Percentiles rank a stretch among this genome's conserved stretches.
Evolutionary conservation across 2,797 vertebrate genomes (phyloP).

Genomic region (Pseudochromis fuscus): DNA sequence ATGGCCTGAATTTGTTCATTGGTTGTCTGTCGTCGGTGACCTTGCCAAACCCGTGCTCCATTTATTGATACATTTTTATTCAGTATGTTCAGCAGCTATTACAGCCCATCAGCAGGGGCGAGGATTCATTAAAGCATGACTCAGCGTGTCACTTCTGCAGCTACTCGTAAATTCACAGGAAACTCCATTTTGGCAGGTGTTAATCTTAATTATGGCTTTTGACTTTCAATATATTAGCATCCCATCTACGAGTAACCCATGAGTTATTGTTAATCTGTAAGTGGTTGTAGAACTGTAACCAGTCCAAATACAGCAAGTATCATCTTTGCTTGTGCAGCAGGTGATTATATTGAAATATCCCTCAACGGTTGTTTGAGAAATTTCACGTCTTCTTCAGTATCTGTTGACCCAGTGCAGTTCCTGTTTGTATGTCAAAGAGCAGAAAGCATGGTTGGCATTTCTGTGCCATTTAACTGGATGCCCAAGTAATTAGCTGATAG

Average conservation of each 20-base stretch:
- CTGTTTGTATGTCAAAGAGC: conserved; percentile 5
- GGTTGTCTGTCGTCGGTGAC: conserved; percentile 1
- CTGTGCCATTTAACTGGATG: conserved; percentile 9
- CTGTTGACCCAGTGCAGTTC: background rate
- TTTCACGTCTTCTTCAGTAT: conserved; percentile 1
- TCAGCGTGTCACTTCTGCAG: conserved; percentile 39
- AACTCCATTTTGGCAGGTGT: conserved; percentile 50
- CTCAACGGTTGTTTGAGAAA: conserved; percentile 27
- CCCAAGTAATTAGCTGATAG: conserved; percentile 1
- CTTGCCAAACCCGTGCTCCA: conserved; percentile 2
- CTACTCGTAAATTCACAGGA: conserved; percentile 44
- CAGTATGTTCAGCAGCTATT: conserved; percentile 21
- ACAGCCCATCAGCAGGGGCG: conserved; percentile 14
- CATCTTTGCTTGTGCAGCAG: conserved; percentile 1
- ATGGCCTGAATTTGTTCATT: background rate
- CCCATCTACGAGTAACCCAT: conserved; percentile 44
- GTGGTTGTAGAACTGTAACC: conserved; percentile 9
- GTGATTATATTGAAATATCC: conserved; percentile 8
- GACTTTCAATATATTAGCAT: conserved; percentile 43
- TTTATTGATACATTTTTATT: conserved; percentile 29
- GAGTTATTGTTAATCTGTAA: conserved; percentile 55
- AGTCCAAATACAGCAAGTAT: conserved; percentile 3
- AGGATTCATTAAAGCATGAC: conserved; percentile 56
- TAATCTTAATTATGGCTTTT: conserved; percentile 66
- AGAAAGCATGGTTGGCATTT: background rate